phyloP scores from a whole-genome alignment of 2,888 invertebrate genomes.

The Sycophila texana region DNA sequence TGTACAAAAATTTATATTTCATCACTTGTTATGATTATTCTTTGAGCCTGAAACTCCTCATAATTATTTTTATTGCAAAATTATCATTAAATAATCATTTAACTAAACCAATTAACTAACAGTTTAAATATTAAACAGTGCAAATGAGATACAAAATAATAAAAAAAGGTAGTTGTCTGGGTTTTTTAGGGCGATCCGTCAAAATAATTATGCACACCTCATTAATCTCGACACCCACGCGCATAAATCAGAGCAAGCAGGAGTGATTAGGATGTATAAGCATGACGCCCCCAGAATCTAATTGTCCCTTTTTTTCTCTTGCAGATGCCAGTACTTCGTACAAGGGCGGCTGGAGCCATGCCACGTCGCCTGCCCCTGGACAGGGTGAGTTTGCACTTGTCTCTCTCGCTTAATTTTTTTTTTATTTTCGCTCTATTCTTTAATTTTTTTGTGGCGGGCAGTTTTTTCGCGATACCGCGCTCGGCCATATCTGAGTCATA shows the following conservation, averaged over 20 bases:
- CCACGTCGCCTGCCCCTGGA: constrained; percentile 74
- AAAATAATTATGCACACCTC: constrained; percentile 1
- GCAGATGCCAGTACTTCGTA: constrained; percentile 75
- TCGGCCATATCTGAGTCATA: not conserved
- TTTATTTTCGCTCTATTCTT: not conserved
- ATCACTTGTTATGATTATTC: too few species aligned
- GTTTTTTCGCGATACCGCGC: constrained; percentile 28
- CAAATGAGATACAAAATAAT: too few species aligned
- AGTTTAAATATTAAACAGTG: too few species aligned
- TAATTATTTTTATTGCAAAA: too few species aligned
- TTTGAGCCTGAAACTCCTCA: too few species aligned
- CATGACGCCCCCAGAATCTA: constrained; percentile 28
- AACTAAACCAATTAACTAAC: too few species aligned
- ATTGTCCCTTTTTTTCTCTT: constrained; percentile 59
- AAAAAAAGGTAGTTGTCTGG: too few species aligned
- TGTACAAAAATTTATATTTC: too few species aligned
- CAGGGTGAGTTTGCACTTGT: constrained; percentile 70
- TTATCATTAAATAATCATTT: too few species aligned
- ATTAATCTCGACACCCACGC: constrained; percentile 27
- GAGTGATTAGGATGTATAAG: constrained; percentile 17
- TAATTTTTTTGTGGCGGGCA: not conserved
- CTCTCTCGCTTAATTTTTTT: constrained; percentile 15
- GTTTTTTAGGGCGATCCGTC: too few species aligned
- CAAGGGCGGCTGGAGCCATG: constrained; percentile 75
- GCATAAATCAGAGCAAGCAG: not conserved